These are phyloP conservation scores for Teleogryllus oceanicus DNA, from an alignment of 2,888 invertebrate genomes.

Conservation along the genomic window DNA sequence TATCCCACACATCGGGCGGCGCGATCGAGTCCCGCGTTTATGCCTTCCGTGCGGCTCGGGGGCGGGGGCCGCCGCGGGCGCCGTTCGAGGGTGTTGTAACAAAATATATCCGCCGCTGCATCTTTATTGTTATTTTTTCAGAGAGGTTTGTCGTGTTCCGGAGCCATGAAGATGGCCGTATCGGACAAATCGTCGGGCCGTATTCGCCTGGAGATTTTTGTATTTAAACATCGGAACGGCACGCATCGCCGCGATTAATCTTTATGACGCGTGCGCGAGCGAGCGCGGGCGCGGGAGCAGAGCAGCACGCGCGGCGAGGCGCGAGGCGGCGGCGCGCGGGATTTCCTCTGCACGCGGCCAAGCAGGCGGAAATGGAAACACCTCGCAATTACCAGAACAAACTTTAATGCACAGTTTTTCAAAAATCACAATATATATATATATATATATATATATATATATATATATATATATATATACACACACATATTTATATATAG, in stretches of 20 bases:
- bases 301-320: background rate
- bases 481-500: too few relatives aligned
- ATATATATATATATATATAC: too few relatives aligned
- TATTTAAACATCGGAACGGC: conserved; percentile 9
- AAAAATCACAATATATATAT: too few relatives aligned
- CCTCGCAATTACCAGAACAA: too few relatives aligned
- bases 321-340: too few relatives aligned
- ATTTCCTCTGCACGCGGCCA: too few relatives aligned
- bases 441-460: too few relatives aligned
- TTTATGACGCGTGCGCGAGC: background rate
- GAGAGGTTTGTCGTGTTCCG: background rate
- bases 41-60: too few relatives aligned
- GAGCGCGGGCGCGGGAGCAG: background rate
- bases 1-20: too few relatives aligned
- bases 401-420: too few relatives aligned
- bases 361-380: too few relatives aligned
- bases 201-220: background rate
- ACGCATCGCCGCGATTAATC: conserved; percentile 18
- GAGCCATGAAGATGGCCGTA: conserved; percentile 18
- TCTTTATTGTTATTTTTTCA: background rate
- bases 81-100: background rate
- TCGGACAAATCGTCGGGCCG: conserved; percentile 6
- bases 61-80: background rate
- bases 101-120: background rate
- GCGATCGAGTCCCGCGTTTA: too few relatives aligned